phyloP scores from a whole-genome alignment of 2,888 invertebrate species.

The Lysandra bellargus region DNA sequence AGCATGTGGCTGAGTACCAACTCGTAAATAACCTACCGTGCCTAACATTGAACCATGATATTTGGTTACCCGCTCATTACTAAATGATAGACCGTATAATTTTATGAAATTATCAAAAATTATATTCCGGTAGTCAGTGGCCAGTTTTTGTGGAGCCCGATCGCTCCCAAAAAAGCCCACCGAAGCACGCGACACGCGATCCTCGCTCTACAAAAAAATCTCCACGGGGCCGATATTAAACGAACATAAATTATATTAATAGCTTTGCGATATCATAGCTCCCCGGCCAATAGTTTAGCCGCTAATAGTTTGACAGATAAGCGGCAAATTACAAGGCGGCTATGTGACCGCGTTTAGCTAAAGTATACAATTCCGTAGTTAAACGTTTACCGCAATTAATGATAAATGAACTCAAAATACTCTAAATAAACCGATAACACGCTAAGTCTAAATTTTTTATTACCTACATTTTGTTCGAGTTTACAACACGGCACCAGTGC shows the following conservation, averaged over 20 bases:
- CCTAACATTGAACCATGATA: constrained; percentile 32
- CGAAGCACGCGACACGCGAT: constrained; percentile 79
- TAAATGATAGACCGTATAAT: constrained; percentile 71
- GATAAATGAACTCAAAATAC: constrained; percentile 4
- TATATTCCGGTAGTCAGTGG: constrained; percentile 79
- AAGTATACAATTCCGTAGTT: constrained; percentile 30
- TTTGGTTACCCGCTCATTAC: constrained; percentile 63
- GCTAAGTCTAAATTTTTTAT: not conserved
- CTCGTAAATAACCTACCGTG: constrained; percentile 23
- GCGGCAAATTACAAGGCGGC: constrained; percentile 33
- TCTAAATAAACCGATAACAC: not conserved
- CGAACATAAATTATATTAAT: constrained; percentile 79
- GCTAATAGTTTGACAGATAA: constrained; percentile 30
- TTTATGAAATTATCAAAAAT: constrained; percentile 77
- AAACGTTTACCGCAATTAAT: constrained; percentile 24
- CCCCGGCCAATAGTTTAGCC: constrained; percentile 31
- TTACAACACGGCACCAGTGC: not conserved
- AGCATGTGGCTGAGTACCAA: not conserved
- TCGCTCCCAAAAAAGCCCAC: constrained; percentile 62
- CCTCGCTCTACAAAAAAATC: constrained; percentile 69
- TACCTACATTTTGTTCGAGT: not conserved
- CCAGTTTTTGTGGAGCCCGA: constrained; percentile 74
- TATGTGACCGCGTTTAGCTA: constrained; percentile 33
- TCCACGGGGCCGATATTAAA: constrained; percentile 71
- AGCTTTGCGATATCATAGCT: constrained; percentile 48